Percentiles rank a stretch among this genome's conserved stretches.
Conservation (phyloP, 1,140 invertebrate genomes). For the Pectinophora gossypiella region DNA sequence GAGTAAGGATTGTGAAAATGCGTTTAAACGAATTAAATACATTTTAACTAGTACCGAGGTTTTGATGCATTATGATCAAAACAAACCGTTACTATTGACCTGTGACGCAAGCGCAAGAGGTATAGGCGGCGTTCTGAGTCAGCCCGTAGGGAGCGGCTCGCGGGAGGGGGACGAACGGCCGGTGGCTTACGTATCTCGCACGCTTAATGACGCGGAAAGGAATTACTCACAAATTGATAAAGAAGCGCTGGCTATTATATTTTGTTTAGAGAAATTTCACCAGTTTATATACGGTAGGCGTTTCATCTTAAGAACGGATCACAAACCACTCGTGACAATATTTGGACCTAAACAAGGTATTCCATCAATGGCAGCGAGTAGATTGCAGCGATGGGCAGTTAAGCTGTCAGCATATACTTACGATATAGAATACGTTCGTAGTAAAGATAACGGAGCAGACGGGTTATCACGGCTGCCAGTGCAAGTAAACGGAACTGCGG, state of each 20-base stretch:
- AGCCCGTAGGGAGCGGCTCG: not conserved
- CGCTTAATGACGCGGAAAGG: not conserved
- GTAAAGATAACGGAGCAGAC: too few species aligned
- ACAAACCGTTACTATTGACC: slow-evolving; percentile 1
- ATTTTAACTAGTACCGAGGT: not conserved
- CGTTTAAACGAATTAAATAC: slow-evolving; percentile 6
- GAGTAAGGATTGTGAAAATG: not conserved
- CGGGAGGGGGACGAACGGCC: too few species aligned
- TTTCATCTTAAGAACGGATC: not conserved
- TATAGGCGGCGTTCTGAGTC: not conserved
- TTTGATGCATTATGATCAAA: slow-evolving; percentile 1
- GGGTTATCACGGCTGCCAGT: too few species aligned
- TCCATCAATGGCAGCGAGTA: too few species aligned
- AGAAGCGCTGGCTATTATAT: slow-evolving; percentile 3
- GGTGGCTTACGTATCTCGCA: slow-evolving; percentile 3
- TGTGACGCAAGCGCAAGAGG: not conserved
- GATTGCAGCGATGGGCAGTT: too few species aligned
- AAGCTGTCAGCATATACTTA: too few species aligned
- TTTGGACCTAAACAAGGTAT: too few species aligned
- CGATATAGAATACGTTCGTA: too few species aligned
- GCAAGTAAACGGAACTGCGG: too few species aligned
- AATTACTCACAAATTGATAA: slow-evolving; percentile 4
- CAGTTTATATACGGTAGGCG: not conserved
- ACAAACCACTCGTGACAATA: slow-evolving; percentile 61
- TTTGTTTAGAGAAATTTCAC: too few species aligned